These are phyloP conservation scores for Zonitis immaculata DNA, from an alignment of 2,888 invertebrate species.

Conservation along the genomic window DNA sequence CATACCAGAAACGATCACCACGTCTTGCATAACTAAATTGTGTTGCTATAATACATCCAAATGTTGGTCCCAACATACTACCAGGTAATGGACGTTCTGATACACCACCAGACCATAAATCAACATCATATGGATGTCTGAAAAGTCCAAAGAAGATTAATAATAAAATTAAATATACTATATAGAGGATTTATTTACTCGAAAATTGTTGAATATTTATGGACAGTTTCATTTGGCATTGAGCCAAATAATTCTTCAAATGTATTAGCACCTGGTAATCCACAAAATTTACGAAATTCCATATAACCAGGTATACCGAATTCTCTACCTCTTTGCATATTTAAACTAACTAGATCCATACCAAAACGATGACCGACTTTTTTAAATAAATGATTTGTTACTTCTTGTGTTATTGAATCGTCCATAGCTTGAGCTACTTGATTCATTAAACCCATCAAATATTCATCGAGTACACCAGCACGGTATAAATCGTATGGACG, in stretches of 20 bases:
- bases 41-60: slow-evolving; percentile 89
- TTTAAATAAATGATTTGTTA: slow-evolving; percentile 89
- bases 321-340: slow-evolving; percentile 90
- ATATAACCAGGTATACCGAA: slow-evolving; percentile 89
- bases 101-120: slow-evolving; percentile 92
- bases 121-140: slow-evolving; percentile 85
- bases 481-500: slow-evolving; percentile 87
- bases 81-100: slow-evolving; percentile 86
- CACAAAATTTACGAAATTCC: slow-evolving; percentile 90
- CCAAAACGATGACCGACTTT: slow-evolving; percentile 70
- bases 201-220: slow-evolving; percentile 77
- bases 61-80: slow-evolving; percentile 90
- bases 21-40: slow-evolving; percentile 86
- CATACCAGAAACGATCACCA: slow-evolving; percentile 94
- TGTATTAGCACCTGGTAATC: slow-evolving; percentile 69
- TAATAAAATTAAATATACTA: slow-evolving; percentile 1
- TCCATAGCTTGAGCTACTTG: slow-evolving; percentile 95
- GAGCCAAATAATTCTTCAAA: slow-evolving; percentile 80
- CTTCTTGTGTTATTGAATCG: slow-evolving; percentile 85
- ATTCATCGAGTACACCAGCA: slow-evolving; percentile 86
- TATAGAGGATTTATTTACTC: slow-evolving; percentile 55
- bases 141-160: slow-evolving; percentile 16
- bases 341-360: slow-evolving; percentile 87
- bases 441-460: slow-evolving; percentile 89
- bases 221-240: slow-evolving; percentile 84